A percentile compares a stretch with the other conserved stretches of the same genome.
Conservation (phyloP, 2,888 invertebrate species). For the Melinopterus prodromus region DNA sequence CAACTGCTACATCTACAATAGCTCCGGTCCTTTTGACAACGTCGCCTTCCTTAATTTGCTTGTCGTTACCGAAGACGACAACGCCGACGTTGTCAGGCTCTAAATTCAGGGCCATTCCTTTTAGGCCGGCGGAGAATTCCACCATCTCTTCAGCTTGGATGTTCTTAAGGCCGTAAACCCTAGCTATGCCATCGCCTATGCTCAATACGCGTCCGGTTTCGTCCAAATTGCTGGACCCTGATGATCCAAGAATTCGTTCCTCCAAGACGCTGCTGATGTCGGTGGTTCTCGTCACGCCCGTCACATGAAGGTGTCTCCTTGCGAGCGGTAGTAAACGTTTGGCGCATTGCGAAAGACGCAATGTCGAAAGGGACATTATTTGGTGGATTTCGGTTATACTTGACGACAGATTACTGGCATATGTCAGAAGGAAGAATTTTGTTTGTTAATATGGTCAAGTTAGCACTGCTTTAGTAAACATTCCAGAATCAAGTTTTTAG, state of each 20-base stretch:
- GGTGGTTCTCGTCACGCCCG: neutral
- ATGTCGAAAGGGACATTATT: neutral
- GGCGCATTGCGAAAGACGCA: neutral
- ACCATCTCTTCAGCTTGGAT: constrained; percentile 50
- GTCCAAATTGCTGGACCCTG: neutral
- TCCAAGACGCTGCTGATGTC: constrained; percentile 10
- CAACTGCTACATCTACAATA: constrained; percentile 53
- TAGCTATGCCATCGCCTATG: constrained; percentile 49
- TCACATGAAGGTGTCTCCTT: neutral
- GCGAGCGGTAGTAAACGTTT: neutral
- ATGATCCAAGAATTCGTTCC: neutral
- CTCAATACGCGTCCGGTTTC: constrained; percentile 43
- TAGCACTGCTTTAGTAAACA: neutral
- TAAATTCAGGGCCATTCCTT: constrained; percentile 68
- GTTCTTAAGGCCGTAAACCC: constrained; percentile 48
- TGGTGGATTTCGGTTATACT: neutral
- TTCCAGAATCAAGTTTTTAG: neutral
- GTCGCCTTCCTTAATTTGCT: constrained; percentile 67
- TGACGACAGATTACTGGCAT: neutral
- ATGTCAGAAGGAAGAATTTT: neutral
- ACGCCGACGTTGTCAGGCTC: constrained; percentile 69
- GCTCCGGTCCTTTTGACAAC: constrained; percentile 59
- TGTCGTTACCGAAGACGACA: constrained; percentile 69
- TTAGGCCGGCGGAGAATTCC: constrained; percentile 45
- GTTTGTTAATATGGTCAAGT: neutral